Conservation (phyloP, 1,140 invertebrate species). For the Nasonia vitripennis region DNA sequence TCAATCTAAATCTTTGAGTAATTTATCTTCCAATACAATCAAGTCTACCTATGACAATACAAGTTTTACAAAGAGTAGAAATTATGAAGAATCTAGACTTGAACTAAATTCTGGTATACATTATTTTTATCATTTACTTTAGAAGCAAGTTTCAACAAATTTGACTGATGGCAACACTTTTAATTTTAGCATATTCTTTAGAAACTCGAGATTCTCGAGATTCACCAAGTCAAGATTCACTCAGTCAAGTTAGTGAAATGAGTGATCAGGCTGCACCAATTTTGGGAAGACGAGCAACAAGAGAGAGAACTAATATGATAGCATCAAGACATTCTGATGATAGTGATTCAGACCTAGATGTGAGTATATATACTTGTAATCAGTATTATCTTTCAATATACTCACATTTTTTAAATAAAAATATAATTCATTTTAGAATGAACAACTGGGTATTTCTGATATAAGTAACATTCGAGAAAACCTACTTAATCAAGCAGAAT, state of each 20-base stretch:
- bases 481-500: conserved; percentile 82
- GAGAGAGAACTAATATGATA: conserved; percentile 73
- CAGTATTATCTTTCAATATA: not conserved
- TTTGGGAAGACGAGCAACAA: conserved; percentile 78
- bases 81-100: conserved; percentile 72
- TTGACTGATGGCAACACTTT: not conserved
- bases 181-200: conserved; percentile 68
- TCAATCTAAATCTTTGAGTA: conserved; percentile 52
- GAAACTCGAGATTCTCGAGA: conserved; percentile 59
- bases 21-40: conserved; percentile 49
- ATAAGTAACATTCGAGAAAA: conserved; percentile 83
- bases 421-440: conserved; percentile 71
- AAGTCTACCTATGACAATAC: conserved; percentile 74
- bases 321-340: conserved; percentile 72
- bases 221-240: conserved; percentile 74
- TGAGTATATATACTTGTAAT: conserved; percentile 48
- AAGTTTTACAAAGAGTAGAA: conserved; percentile 77
- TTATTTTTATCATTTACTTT: not conserved
- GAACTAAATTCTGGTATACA: conserved; percentile 62
- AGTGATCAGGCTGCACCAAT: conserved; percentile 80
- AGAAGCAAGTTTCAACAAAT: not conserved
- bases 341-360: conserved; percentile 76
- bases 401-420: conserved; percentile 14
- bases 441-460: conserved; percentile 79
- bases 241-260: conserved; percentile 78